Conservation (phyloP, 2,888 invertebrate species). For the Watsonalla cultraria region DNA sequence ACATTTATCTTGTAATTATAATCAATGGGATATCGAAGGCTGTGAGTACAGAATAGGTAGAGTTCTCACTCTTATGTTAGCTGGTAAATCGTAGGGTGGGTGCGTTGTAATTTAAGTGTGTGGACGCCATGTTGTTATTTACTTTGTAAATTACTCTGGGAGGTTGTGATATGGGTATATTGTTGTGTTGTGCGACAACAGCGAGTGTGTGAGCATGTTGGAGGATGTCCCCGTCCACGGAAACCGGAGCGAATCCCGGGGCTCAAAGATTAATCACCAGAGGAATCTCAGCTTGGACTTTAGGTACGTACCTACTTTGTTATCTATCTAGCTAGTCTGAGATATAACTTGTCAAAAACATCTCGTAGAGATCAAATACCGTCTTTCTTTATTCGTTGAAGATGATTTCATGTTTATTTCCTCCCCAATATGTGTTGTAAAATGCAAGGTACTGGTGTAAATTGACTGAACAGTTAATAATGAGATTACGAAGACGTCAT, state of each 20-base stretch:
- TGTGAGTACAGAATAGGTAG: constrained; percentile 16
- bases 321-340: constrained; percentile 4
- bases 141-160: constrained; percentile 55
- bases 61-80: background rate
- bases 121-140: constrained; percentile 76
- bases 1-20: constrained; percentile 9
- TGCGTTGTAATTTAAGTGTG: constrained; percentile 25
- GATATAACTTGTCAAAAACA: too few species aligned
- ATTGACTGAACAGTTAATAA: too few species aligned
- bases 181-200: constrained; percentile 48
- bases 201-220: constrained; percentile 70
- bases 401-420: too few species aligned
- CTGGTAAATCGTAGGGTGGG: constrained; percentile 12
- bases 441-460: too few species aligned
- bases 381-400: too few species aligned
- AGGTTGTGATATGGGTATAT: constrained; percentile 58
- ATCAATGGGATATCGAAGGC: constrained; percentile 22
- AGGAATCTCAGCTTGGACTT: constrained; percentile 94
- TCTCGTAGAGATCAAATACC: background rate
- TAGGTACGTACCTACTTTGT: constrained; percentile 77
- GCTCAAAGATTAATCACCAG: constrained; percentile 81
- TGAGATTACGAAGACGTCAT: too few species aligned
- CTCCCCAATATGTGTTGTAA: too few species aligned
- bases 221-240: constrained; percentile 77
- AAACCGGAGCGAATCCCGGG: constrained; percentile 61